Base-by-base conservation (phyloP, 2,113 vertebrate species). In the Micronycteris hirsuta region DNA sequence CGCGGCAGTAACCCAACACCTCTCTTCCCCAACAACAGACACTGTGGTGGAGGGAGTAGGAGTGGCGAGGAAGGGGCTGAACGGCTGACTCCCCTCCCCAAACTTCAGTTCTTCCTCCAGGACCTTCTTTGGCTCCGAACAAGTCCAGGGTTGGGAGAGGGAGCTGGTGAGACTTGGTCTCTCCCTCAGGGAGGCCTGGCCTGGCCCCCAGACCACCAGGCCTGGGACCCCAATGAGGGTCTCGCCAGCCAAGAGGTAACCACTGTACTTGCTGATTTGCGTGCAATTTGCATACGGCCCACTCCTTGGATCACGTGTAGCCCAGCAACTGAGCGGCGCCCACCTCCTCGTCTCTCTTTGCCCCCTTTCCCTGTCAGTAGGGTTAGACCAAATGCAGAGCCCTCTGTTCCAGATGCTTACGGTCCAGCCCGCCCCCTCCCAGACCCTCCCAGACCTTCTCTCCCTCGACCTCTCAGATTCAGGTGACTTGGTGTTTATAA, bases 401-500 rank as follows among this genome's bases (percentile, higher is more conserved):
- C 31, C 26, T 45, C 45, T 4, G 38, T 22, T 45, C 38, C 43
- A 31, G 54, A 52, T 38, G 31, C 76, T 93, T n/a, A 36, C 43
- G 43, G 67, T 47, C 67, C n/a, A 65, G 38, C 19, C 61, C 22
- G 0, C 11, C n/a, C 38, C 15, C 13, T 49, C 47, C 47, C 47
- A 49, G 47, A 49, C 13, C 67, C 14, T 31, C 58, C 36, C 61
- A 81, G 63, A 47, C 73, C 28, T 24, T 49, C 20, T 67, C 24
- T n/a, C 22, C 63, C 36, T 10, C 28, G 74, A 41, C 16, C 47
- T 43, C 43, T 87, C n/a, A 41, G 28, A 76, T 56, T 92, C 88
- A 83, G 83, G 83, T 78, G 43, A 93, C 63, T 47, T 36, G 22
- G 16, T 95, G 95, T 96, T 97, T 97, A 83, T 88, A 95, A 97